Conservation (phyloP, 2,888 invertebrate genomes). For the Drosophila demipolita region DNA sequence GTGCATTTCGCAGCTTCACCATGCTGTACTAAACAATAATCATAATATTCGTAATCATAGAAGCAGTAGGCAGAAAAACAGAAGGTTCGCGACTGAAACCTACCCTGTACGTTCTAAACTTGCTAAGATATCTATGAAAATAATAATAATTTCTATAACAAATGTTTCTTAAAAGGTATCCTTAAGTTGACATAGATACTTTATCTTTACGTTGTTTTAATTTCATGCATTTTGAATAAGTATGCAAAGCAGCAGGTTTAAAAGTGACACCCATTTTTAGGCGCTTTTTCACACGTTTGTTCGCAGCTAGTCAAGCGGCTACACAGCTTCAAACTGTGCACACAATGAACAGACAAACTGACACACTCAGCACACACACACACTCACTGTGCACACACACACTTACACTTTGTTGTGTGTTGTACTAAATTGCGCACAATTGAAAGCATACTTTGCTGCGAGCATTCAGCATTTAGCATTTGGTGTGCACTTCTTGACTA, state of each 20-base stretch:
- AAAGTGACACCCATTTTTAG: slow-evolving; percentile 47
- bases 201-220: not conserved
- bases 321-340: slow-evolving; percentile 9
- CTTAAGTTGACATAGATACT: not conserved
- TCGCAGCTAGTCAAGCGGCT: slow-evolving; percentile 67
- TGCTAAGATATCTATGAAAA: not conserved
- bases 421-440: slow-evolving; percentile 80
- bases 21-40: slow-evolving; percentile 71
- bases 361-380: slow-evolving; percentile 37
- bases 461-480: slow-evolving; percentile 74
- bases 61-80: slow-evolving; percentile 15
- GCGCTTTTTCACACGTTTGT: slow-evolving; percentile 66
- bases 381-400: slow-evolving; percentile 9
- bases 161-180: not conserved
- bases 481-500: slow-evolving; percentile 63
- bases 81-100: not conserved
- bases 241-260: slow-evolving; percentile 1
- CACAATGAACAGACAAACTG: slow-evolving; percentile 37
- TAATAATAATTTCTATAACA: not conserved
- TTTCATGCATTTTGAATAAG: not conserved
- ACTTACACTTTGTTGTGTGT: slow-evolving; percentile 49
- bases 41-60: slow-evolving; percentile 78
- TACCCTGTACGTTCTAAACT: not conserved
- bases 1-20: slow-evolving; percentile 5
- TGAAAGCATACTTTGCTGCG: slow-evolving; percentile 76